Base-by-base conservation (phyloP, 64 coral and sea anemone genomes). In the Stichodactyla helianthus region DNA sequence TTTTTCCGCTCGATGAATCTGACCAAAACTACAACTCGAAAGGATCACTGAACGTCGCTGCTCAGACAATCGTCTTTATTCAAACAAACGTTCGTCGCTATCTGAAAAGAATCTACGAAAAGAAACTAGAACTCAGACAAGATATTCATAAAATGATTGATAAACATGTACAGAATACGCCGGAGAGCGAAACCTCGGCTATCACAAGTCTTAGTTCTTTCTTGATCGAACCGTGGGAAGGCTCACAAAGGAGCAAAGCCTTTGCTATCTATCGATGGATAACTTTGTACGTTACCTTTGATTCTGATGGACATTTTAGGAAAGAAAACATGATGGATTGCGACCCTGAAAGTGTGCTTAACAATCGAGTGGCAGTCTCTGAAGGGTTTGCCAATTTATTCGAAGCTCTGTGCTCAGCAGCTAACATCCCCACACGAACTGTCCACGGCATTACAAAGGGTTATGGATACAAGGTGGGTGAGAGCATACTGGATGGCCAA, bases 201-300 rank as follows among this genome's bases (percentile, higher is more conserved):
- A 77, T 89, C 0, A 62, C 89, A 20, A 58, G 18, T 22, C 55
- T 95, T 9, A 89, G 90, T 20, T 7, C 6, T 50, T 95, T 89
- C 50, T 70, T 95, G 22, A 95, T 90, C 10, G 70, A 82, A 14
- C 90, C 87, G 8, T 95, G 83, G 82, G 27, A 86, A 18, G 84
- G 88, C 14, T 77, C 77, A 28, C 77, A 92, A 18, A 89, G 87
- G 52, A 89, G 79, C 50, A 92, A 89, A 79, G 87, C 77, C 20
- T 95, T 89, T 53, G 93, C 94, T 4, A 90, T 96, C 19, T 96
- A 93, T 53, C 83, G 94, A 6, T 96, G 94, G 94, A 61, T 96
- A n/a, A 96, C 87, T 18, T 60, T 90, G 7, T 89, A 93, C 51
- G 67, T 96, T 19, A 68, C 90, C 35, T 96, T 92, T 52, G 91